Evolutionary conservation across 2,797 vertebrate species (phyloP).

Genomic region (Labroides dimidiatus): DNA sequence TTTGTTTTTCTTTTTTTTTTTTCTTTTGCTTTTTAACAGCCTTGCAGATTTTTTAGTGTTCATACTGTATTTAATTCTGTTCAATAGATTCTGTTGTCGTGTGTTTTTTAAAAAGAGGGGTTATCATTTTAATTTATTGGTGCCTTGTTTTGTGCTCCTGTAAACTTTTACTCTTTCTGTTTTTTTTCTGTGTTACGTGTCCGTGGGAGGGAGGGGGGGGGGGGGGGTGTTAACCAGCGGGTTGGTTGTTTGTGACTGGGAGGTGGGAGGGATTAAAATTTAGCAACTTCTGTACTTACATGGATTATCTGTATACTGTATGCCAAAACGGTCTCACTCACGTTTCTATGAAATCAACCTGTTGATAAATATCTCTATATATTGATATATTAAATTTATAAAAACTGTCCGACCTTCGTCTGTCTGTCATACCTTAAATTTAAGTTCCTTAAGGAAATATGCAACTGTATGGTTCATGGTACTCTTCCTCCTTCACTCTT

Average conservation of each 20-base stretch:
- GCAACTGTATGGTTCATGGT: no score
- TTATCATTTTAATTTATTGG: conserved; percentile 89
- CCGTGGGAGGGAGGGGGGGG: conserved; percentile 27
- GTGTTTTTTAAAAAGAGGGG: conserved; percentile 58
- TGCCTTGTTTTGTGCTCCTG: conserved; percentile 79
- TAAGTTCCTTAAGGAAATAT: no score
- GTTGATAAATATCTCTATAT: conserved; percentile 91
- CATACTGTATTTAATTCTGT: conserved; percentile 83
- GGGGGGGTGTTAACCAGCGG: conserved; percentile 1
- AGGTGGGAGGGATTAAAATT: conserved; percentile 54
- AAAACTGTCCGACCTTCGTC: conserved; percentile 70
- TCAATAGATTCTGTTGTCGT: conserved; percentile 75
- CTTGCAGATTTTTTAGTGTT: conserved; percentile 76
- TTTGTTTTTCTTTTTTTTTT: no score
- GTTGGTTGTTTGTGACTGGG: conserved; percentile 37
- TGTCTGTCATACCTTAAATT: neutral
- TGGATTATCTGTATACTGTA: conserved; percentile 86
- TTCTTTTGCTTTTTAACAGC: no score
- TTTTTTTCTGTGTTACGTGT: conserved; percentile 75
- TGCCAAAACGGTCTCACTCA: conserved; percentile 90
- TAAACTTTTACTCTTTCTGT: conserved; percentile 58
- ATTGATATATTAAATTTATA: conserved; percentile 91
- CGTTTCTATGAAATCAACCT: conserved; percentile 89
- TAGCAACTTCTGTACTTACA: conserved; percentile 87
- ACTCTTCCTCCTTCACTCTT: no score